Conservation (phyloP, 2,797 vertebrate genomes). For the Poeciliopsis gracilis region DNA sequence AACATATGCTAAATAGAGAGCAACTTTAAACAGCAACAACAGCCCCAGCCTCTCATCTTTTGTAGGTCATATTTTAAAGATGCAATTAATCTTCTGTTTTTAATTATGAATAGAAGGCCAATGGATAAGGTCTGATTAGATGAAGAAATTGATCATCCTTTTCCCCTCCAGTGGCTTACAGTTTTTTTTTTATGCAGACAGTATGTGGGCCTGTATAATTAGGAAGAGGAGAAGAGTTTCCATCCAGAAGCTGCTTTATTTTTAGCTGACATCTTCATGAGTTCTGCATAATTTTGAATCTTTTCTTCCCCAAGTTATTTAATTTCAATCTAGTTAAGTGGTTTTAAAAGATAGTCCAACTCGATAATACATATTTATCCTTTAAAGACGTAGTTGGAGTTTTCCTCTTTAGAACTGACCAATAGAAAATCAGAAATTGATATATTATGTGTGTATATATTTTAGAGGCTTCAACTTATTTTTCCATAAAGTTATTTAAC, state of each 20-base stretch:
- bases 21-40: conserved; percentile 9
- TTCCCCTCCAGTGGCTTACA: not conserved
- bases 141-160: conserved; percentile 59
- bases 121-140: conserved; percentile 58
- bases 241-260: not conserved
- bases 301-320: not conserved
- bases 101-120: conserved; percentile 67
- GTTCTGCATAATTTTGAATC: not conserved
- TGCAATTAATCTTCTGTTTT: conserved; percentile 70
- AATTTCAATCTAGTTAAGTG: not conserved
- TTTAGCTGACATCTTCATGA: conserved; percentile 5
- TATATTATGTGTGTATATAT: not conserved
- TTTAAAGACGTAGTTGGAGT: not conserved
- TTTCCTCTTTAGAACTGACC: not conserved
- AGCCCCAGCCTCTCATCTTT: conserved; percentile 46
- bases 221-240: conserved; percentile 19
- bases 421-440: not conserved
- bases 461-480: not conserved
- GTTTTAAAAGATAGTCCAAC: not conserved
- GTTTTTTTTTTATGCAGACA: conserved; percentile 37
- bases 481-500: not conserved
- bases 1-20: conserved; percentile 38
- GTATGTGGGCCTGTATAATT: conserved; percentile 52
- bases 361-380: not conserved
- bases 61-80: conserved; percentile 68